Evolutionary conservation across 2,797 vertebrate genomes (phyloP).

Genomic region (Hypotaenidia philippensis): DNA sequence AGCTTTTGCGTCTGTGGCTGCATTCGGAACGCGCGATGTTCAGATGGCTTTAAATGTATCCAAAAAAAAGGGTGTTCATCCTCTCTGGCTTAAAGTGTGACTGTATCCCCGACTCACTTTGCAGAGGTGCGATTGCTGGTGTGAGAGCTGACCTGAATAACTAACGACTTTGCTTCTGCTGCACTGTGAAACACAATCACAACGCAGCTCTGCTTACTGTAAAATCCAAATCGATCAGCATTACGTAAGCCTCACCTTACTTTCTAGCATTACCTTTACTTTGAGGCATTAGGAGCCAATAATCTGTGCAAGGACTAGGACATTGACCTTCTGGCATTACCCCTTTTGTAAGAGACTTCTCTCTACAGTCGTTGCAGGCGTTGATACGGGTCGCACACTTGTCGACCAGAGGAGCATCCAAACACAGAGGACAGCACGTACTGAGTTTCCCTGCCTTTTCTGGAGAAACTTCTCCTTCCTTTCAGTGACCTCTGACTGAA

Average conservation of each 20-base stretch:
- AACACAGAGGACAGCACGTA: not conserved
- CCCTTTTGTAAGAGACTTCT: not conserved
- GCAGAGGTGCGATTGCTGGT: slow-evolving; percentile 59
- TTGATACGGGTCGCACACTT: not conserved
- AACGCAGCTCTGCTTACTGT: slow-evolving; percentile 26
- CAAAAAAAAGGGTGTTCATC: not conserved
- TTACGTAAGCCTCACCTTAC: slow-evolving; percentile 33
- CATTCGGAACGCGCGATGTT: not conserved
- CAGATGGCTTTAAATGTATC: not conserved
- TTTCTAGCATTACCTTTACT: not conserved
- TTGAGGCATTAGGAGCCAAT: not conserved
- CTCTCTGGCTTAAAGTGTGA: not conserved
- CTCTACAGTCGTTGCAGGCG: not conserved
- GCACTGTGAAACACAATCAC: slow-evolving; percentile 21
- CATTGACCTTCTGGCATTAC: not conserved
- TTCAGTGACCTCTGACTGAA: not conserved
- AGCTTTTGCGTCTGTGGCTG: not conserved
- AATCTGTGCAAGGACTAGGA: not conserved
- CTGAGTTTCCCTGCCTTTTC: not conserved
- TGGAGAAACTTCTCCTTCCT: not conserved
- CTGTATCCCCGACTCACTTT: slow-evolving; percentile 2
- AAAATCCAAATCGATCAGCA: not conserved
- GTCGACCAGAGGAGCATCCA: not conserved
- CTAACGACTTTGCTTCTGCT: slow-evolving; percentile 32
- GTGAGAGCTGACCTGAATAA: slow-evolving; percentile 72